Evolutionary conservation across 2,797 vertebrate species (phyloP), one percentile per base, ranked within the genome.

Genomic region (Novumbra hubbsi): DNA sequence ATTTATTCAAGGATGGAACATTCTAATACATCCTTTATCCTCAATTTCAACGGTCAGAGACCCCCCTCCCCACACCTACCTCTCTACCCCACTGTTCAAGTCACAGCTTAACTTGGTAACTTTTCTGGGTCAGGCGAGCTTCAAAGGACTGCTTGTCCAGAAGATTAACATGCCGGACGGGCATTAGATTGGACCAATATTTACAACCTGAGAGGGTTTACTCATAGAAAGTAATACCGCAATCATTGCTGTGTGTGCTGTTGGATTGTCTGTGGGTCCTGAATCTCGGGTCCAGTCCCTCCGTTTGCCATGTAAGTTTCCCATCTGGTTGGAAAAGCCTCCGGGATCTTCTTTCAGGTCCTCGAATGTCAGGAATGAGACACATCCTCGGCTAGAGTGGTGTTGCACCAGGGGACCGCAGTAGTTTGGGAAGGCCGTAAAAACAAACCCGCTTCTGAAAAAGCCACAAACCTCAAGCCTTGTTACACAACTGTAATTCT

Each of bases 1-100:
- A 83, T 92, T 93, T 92, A 90, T 91, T 79, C 80, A 82, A 76
- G 80, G 84, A 68, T 78, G 81, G 78, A 86, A 86, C 87, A 87
- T 72, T 69, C 79, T 72, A 82, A 80, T 27, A 16, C 86, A 89
- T 91, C 85, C 84, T 86, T 82, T 87, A 78, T 89, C 81, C 86
- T 87, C 81, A 76, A 71, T 87, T 88, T 87, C 80, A 88, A 88
- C 86, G 74, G 81, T 89, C 81, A 85, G 85, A 89, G 85, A 79
- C 5, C 9, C 50, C 16, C 69, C 69, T 1, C 76, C 28, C 16
- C 65, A 80, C 81, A 74, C 64, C 78, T 72, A 82, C 72, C 72
- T 45, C 72, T 72, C 12, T 12, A 77, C 70, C 52, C n/a, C 71
- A n/a, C 21, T 15, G 70, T 63, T 65, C 11, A 38, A 82, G 80